phyloP scores from a whole-genome alignment of 2,888 invertebrate genomes.

The Thecocarcelia acutangulata region DNA sequence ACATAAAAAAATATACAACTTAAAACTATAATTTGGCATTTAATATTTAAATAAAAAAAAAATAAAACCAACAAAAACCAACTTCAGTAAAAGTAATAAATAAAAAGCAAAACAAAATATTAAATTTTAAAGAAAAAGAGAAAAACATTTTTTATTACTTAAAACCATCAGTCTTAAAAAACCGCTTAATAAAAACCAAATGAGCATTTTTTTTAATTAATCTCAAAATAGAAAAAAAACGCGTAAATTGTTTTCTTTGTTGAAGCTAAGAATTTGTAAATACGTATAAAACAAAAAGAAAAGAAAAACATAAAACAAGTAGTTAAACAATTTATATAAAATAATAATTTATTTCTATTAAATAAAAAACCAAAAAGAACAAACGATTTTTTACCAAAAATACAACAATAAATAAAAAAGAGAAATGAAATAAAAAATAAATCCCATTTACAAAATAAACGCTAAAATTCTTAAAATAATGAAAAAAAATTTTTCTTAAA shows the following conservation, averaged over 20 bases:
- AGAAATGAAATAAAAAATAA: conserved; percentile 37
- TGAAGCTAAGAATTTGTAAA: conserved; percentile 67
- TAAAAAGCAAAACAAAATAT: conserved; percentile 65
- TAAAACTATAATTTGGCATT: conserved; percentile 70
- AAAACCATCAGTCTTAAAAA: conserved; percentile 62
- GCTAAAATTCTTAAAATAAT: conserved; percentile 57
- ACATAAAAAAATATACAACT: conserved; percentile 45
- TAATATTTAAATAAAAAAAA: conserved; percentile 62
- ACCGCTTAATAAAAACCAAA: conserved; percentile 60
- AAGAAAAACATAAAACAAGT: conserved; percentile 54
- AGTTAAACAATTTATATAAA: conserved; percentile 68
- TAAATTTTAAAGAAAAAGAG: conserved; percentile 56
- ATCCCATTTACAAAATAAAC: conserved; percentile 64
- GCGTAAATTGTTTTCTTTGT: conserved; percentile 66
- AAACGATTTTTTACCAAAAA: conserved; percentile 68
- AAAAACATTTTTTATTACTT: conserved; percentile 64
- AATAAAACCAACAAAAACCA: conserved; percentile 31
- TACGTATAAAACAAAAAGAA: conserved; percentile 50
- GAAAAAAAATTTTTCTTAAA: conserved; percentile 54
- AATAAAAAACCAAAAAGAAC: conserved; percentile 58
- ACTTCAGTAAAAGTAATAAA: conserved; percentile 51
- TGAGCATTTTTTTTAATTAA: conserved; percentile 55
- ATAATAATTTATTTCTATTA: conserved; percentile 68
- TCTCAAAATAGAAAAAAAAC: conserved; percentile 57
- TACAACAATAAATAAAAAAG: conserved; percentile 55